These are phyloP conservation scores for Geophilus truncorum DNA, from an alignment of 2,888 invertebrate species.

Conservation along the genomic window DNA sequence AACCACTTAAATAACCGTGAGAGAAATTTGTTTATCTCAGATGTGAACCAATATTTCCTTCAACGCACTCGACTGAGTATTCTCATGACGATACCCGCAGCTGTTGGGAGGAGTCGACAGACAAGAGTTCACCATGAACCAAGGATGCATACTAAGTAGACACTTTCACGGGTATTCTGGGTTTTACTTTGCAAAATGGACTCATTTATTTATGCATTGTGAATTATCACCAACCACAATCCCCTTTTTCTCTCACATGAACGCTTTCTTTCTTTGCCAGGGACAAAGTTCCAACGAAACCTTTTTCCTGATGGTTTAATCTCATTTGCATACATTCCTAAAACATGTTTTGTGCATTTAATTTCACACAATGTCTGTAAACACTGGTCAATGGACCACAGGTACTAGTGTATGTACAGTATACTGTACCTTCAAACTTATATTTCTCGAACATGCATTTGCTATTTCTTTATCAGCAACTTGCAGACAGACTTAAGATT, in stretches of 20 bases:
- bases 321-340: background rate
- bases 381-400: background rate
- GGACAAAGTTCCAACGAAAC: background rate
- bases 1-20: constrained; percentile 8
- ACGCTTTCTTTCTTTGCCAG: background rate
- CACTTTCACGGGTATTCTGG: background rate
- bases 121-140: constrained; percentile 16
- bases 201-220: constrained; percentile 20
- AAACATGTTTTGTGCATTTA: background rate
- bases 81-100: background rate
- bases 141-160: constrained; percentile 16
- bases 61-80: constrained; percentile 4
- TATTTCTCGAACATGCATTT: background rate
- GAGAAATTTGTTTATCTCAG: constrained; percentile 21
- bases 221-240: background rate
- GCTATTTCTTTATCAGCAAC: constrained; percentile 21
- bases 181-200: constrained; percentile 1
- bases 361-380: background rate
- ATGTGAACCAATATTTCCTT: constrained; percentile 12
- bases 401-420: no score
- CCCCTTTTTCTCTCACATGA: background rate
- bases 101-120: constrained; percentile 1
- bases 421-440: background rate
- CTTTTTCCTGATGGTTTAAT: background rate
- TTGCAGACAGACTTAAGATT: background rate